Conservation (phyloP, 2,888 invertebrate genomes). For the Protula sp. region DNA sequence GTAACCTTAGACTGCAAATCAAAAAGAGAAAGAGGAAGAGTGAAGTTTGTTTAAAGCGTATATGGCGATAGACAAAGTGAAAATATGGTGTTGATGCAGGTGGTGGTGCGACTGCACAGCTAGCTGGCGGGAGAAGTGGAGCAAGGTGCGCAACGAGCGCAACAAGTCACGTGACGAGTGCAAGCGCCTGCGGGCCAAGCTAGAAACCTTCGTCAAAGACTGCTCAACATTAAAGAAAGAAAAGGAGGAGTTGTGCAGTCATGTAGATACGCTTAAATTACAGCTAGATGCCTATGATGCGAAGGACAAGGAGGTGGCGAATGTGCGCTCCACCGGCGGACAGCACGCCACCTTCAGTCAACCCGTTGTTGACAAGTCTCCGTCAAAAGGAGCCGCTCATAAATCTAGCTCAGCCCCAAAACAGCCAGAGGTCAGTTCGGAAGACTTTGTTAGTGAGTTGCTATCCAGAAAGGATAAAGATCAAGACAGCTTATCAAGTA, state of each 20-base stretch:
- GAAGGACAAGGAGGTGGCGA: slow-evolving; percentile 14
- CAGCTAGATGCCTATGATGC: slow-evolving; percentile 38
- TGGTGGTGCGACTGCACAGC: slow-evolving; percentile 99
- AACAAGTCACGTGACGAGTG: slow-evolving; percentile 89
- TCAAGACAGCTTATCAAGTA: slow-evolving; percentile 11
- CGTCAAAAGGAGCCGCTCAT: slow-evolving; percentile 2
- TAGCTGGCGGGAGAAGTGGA: slow-evolving; percentile 94
- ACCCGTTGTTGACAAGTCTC: not conserved
- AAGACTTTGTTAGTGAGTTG: slow-evolving; percentile 29
- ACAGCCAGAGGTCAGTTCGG: not conserved
- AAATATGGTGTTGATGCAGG: not conserved
- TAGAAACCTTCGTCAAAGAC: slow-evolving; percentile 61
- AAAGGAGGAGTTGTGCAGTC: slow-evolving; percentile 71
- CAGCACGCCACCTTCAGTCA: slow-evolving; percentile 4
- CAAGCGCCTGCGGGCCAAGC: slow-evolving; percentile 72
- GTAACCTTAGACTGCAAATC: too few species aligned
- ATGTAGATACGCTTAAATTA: slow-evolving; percentile 57
- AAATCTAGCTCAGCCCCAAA: not conserved
- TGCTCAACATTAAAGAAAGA: slow-evolving; percentile 69
- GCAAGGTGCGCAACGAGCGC: slow-evolving; percentile 73
- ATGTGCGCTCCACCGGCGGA: slow-evolving; percentile 16
- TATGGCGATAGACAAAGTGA: too few species aligned
- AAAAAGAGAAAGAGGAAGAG: too few species aligned
- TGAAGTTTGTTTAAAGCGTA: too few species aligned
- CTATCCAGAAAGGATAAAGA: slow-evolving; percentile 20